Evolutionary conservation across 1,140 invertebrate genomes (phyloP).

Genomic region (Neotoxoptera formosana): DNA sequence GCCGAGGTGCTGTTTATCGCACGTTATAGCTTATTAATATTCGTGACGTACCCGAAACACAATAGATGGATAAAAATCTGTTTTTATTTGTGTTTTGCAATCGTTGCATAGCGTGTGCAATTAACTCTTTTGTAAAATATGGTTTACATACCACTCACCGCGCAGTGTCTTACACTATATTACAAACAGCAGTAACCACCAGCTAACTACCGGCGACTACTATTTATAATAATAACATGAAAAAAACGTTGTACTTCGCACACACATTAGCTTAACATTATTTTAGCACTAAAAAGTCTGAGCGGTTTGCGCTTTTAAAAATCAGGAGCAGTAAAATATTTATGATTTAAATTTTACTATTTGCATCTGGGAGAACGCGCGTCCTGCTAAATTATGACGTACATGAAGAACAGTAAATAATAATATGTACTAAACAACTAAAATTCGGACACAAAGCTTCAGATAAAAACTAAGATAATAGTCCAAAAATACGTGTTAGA

Average conservation of each 20-base stretch:
- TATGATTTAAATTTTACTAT: background rate
- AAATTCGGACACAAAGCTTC: background rate
- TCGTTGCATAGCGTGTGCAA: background rate
- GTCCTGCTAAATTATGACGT: background rate
- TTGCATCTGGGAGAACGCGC: too few species aligned
- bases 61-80: constrained; percentile 44
- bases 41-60: constrained; percentile 46
- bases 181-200: background rate
- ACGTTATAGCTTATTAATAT: constrained; percentile 19
- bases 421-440: too few species aligned
- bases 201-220: background rate
- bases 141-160: background rate
- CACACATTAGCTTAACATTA: background rate
- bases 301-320: background rate
- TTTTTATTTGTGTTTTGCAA: constrained; percentile 41
- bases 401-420: background rate
- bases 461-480: background rate
- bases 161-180: background rate
- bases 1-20: background rate
- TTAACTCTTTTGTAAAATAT: background rate
- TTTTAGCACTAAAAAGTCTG: background rate
- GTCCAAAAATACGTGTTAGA: background rate
- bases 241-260: background rate
- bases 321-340: background rate
- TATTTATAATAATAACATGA: too few species aligned